Evolutionary conservation across 1,140 invertebrate genomes (phyloP).

Genomic region (Saccostrea glomerata): DNA sequence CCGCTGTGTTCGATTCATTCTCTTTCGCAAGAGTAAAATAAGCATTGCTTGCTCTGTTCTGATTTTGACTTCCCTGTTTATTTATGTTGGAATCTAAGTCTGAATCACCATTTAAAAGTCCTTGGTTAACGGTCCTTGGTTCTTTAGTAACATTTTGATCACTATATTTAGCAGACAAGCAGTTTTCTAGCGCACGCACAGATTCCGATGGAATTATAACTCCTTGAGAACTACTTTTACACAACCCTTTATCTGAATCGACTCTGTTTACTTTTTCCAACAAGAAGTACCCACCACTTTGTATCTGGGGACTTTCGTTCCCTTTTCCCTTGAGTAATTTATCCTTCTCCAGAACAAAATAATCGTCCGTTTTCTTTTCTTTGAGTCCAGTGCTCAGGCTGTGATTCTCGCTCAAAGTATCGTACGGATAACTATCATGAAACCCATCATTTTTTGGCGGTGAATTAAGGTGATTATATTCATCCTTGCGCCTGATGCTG

Average conservation of each 20-base stretch:
- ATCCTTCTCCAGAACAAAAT: neutral
- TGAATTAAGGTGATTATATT: neutral
- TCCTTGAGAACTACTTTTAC: constrained; percentile 13
- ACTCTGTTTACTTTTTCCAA: constrained; percentile 16
- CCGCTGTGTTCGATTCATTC: neutral
- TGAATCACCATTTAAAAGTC: neutral
- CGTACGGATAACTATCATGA: constrained; percentile 1
- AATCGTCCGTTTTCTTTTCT: neutral
- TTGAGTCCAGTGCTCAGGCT: neutral
- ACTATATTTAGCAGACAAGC: neutral
- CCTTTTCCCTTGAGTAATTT: neutral
- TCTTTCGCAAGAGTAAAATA: constrained; percentile 15
- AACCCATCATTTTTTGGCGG: no score
- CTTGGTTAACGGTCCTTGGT: neutral
- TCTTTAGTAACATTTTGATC: neutral
- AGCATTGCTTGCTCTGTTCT: neutral
- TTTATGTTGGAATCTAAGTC: neutral
- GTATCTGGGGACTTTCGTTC: neutral
- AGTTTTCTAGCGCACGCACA: constrained; percentile 1
- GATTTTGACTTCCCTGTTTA: neutral
- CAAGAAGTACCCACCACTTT: neutral
- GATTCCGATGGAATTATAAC: constrained; percentile 11
- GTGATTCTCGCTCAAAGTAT: neutral
- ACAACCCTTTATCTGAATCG: neutral
- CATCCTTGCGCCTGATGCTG: neutral